Evolutionary conservation across 2,888 invertebrate species (phyloP).

Genomic region (Halocaridina rubra): DNA sequence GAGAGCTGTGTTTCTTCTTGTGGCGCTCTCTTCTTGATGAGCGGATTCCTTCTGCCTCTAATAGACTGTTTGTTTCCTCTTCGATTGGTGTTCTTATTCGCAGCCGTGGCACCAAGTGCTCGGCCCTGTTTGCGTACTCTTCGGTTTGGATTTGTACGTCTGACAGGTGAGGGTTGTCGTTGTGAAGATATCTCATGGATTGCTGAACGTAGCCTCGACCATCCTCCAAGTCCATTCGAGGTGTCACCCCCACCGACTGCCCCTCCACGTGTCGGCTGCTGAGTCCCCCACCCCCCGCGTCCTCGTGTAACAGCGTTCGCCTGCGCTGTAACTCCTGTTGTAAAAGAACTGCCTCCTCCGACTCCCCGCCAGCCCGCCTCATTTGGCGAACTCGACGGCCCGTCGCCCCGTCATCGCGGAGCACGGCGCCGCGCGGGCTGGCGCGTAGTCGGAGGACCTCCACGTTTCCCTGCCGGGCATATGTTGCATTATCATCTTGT

Average conservation of each 20-base stretch:
- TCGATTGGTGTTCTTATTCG: conserved; percentile 55
- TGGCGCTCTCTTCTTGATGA: conserved; percentile 37
- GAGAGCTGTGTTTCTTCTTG: conserved; percentile 32
- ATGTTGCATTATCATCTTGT: conserved; percentile 18
- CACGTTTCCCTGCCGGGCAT: conserved; percentile 59
- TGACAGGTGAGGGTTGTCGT: conserved; percentile 34
- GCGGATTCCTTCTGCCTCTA: conserved; percentile 51
- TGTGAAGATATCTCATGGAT: conserved; percentile 18
- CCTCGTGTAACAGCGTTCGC: conserved; percentile 53
- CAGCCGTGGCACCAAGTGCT: conserved; percentile 44
- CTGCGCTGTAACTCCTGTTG: conserved; percentile 50
- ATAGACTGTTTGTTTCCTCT: conserved; percentile 59
- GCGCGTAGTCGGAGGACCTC: conserved; percentile 63
- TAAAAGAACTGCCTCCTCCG: conserved; percentile 58
- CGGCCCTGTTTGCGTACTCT: conserved; percentile 12
- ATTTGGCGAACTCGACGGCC: conserved; percentile 59
- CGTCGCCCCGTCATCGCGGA: conserved; percentile 59
- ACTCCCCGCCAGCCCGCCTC: conserved; percentile 61
- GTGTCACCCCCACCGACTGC: conserved; percentile 39
- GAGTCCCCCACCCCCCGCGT: conserved; percentile 56
- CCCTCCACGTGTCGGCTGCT: conserved; percentile 46
- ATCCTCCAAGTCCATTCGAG: conserved; percentile 14
- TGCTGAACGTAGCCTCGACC: neutral
- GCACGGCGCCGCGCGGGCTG: conserved; percentile 63
- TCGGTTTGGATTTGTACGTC: conserved; percentile 51